Evolutionary conservation across 1,140 invertebrate genomes (phyloP), one percentile per base, ranked within the genome.

Genomic region (Physella acuta): DNA sequence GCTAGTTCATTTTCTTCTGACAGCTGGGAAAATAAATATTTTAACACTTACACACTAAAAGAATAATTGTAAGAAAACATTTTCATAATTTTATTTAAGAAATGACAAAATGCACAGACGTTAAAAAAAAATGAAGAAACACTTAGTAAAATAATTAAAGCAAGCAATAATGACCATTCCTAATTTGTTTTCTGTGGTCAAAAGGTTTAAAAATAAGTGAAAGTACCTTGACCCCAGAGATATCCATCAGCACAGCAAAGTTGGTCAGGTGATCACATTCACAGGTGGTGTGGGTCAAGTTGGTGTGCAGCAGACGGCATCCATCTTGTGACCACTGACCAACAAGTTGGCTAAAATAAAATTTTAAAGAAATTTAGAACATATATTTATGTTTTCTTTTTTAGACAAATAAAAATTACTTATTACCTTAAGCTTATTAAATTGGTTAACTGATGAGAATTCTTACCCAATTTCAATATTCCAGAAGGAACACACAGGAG

Each of bases 181-280:
- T 14, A n/a, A 49, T 49, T 49, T 49, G 11, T 49, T 49, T 49
- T 49, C 44, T n/a, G n/a, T n/a, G 44, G 44, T 14, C 44, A 49
- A 14, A 49, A 49, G 44, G 11, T 14, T 49, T 49, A 14, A n/a
- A n/a, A 11, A 49, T n/a, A n/a, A n/a, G n/a, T n/a, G n/a, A n/a
- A n/a, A n/a, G 4, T 51, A 66, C 64, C 64, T 66, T 33, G 8
- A 44, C 58, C 5, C 73, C 73, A 36, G 70, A 62, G 62, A 74
- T 59, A 60, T 84, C 81, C 82, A 84, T 83, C 31, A 85, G 76
- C 4, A 85, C 90, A 28, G 95, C 96, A 87, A 99, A 99, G 87
- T 97, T 97, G 17, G 95, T 98, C n/a, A 99, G 86, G 85, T 99
- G 97, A 78, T 94, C 91, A 85, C 96, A 99, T 69, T 91, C 89